These are phyloP conservation scores for Macroteleia sp. DNA, from an alignment of 2,888 invertebrate species.

Conservation along the genomic window DNA sequence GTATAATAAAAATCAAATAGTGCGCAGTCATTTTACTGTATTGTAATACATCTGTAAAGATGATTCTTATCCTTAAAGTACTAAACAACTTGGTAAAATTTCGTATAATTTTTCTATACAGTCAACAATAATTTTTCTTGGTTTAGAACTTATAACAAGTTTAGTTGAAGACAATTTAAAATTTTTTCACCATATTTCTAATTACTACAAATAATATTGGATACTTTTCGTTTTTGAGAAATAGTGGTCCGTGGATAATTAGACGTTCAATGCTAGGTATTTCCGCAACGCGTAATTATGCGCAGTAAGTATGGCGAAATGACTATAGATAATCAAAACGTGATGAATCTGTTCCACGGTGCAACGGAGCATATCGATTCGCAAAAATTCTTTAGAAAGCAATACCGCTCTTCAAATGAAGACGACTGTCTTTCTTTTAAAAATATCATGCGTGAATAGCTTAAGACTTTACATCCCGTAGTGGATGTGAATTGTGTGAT, in stretches of 20 bases:
- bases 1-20: no score
- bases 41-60: no score
- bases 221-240: no score
- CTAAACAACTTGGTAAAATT: no score
- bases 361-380: constrained; percentile 51
- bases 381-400: constrained; percentile 60
- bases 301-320: constrained; percentile 62
- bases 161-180: no score
- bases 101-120: no score
- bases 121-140: no score
- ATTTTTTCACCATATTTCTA: no score
- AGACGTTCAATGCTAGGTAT: constrained; percentile 31
- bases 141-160: no score
- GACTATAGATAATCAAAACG: constrained; percentile 39
- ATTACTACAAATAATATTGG: no score
- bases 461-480: constrained; percentile 53
- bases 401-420: constrained; percentile 58
- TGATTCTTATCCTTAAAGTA: no score
- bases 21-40: no score
- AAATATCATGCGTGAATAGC: constrained; percentile 59
- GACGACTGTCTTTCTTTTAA: constrained; percentile 57
- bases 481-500: constrained; percentile 49
- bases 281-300: constrained; percentile 56
- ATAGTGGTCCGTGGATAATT: constrained; percentile 40
- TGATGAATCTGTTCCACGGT: constrained; percentile 42